Base-by-base conservation (phyloP, 2,113 vertebrate genomes). In the Ciconia boyciana region DNA sequence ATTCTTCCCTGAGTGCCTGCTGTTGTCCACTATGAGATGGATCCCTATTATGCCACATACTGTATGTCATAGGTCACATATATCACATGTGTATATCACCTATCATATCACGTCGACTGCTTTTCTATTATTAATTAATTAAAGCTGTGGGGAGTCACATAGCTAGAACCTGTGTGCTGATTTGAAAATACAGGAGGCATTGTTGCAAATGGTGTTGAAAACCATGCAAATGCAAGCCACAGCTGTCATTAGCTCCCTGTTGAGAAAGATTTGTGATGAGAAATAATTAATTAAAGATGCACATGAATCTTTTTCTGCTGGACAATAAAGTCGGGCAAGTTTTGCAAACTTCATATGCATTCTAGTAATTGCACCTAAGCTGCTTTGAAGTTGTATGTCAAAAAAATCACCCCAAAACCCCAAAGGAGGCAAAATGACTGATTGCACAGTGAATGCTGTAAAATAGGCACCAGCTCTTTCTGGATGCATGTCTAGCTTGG, bases 391-490 rank as follows among this genome's bases (percentile, higher is more conserved):
- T 29, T 28, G 3, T 14, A 11, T 25, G 34, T 58, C n/a, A 32
- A 32, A 16, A 68, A 36, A 20, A 0, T 0, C 0, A 0, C 14
- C 32, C 15, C 25, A 13, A 58, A 36, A 17, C 21, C 57, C 29
- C 22, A 32, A 9, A 43, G 18, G 36, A 82, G 32, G 9, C 41
- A 7, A 39, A 74, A 79, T 16, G 17, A 11, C 16, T 31, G 57
- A 29, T 34, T 36, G 24, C 28, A 18, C 24, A 19, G 0, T 8
- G 25, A 51, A 13, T 51, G 70, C n/a, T 78, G 13, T 46, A 19
- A 79, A 66, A 0, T 6, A 34, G 29, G 5, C 28, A 48, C 7
- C 16, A 49, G 0, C 22, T 69, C 8, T 1, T 36, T 55, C 29
- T 60, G 43, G 49, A 3, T 32, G 28, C 46, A 14, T 2, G 17